Evolutionary conservation across 2,797 vertebrate species (phyloP), one percentile per base, ranked within the genome.

Genomic region (Microhierax caerulescens): DNA sequence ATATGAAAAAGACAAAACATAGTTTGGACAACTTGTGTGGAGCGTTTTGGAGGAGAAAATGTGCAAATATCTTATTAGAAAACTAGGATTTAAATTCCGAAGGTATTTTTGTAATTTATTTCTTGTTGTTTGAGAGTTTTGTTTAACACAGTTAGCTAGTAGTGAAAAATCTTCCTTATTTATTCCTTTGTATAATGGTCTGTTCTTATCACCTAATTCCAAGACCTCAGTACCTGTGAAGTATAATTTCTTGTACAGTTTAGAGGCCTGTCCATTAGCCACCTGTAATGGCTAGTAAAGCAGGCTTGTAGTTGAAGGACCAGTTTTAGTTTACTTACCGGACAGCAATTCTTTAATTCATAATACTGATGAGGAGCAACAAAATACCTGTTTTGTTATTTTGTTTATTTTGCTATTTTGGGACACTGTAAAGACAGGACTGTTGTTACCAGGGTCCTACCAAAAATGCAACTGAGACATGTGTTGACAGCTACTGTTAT

Each of bases 81-180:
- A 81, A 83, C 1, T 37, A 36, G 6, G 3, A 7, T 77, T 54
- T 65, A 20, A 11, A 34, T 78, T 81, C 24, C 69, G 24, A 37
- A 65, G 5, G 5, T 12, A 82, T 50, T 41, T 19, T 56, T 68
- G 25, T 12, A 0, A 41, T 65, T 37, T 77, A n/a, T 84, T 54
- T 81, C 24, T 36, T 51, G 24, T 28, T 2, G 9, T 54, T 57
- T 34, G 6, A 2, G 6, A 5, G 2, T 2, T 5, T 32, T 7
- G 6, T 59, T 51, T 45, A 50, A 32, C 21, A 37, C 11, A 28
- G 43, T 73, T 59, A 32, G 51, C 20, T 19, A 39, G 11, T 47
- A 51, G 28, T 27, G 7, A 34, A 36, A 32, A 32, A 47, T 34
- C 11, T 85, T 72, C 21, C 24, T 47, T 39, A 43, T 80, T 53